Percentiles rank a stretch among this genome's conserved stretches.
These are phyloP conservation scores for Fundulus diaphanus DNA, from an alignment of 2,797 vertebrate species.

Conservation along the genomic window DNA sequence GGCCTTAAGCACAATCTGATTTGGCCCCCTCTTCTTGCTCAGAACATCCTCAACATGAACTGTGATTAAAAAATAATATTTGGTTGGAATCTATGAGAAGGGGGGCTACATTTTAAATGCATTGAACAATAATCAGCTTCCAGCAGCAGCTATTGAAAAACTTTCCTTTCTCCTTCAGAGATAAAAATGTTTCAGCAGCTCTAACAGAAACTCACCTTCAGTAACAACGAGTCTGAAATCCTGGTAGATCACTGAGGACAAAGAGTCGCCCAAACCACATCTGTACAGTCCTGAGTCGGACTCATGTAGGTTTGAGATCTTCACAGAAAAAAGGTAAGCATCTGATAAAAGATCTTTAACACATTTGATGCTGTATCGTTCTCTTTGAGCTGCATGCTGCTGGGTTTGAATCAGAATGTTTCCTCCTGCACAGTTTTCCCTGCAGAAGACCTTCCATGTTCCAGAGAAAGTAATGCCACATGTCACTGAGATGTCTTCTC, in stretches of 20 bases:
- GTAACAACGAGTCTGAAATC: conserved; percentile 15
- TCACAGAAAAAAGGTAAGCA: conserved; percentile 4
- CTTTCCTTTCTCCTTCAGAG: neutral
- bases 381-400: rapidly evolving
- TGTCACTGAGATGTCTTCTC: rapidly evolving
- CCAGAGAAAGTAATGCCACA: rapidly evolving
- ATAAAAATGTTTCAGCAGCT: neutral
- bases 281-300: conserved; percentile 32
- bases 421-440: rapidly evolving
- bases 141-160: neutral
- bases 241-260: rapidly evolving
- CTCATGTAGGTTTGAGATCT: conserved; percentile 17
- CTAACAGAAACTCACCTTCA: conserved; percentile 26
- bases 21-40: too few relatives aligned
- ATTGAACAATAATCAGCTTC: neutral
- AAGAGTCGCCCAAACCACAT: rapidly evolving
- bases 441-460: neutral
- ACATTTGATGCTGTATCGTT: neutral
- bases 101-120: too few relatives aligned
- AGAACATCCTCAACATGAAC: too few relatives aligned
- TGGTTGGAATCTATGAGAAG: too few relatives aligned
- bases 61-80: too few relatives aligned
- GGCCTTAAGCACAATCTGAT: too few relatives aligned
- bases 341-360: neutral
- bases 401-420: rapidly evolving